These are phyloP conservation scores for Dermochelys coriacea DNA, from an alignment of 2,797 vertebrate genomes.

Conservation along the genomic window DNA sequence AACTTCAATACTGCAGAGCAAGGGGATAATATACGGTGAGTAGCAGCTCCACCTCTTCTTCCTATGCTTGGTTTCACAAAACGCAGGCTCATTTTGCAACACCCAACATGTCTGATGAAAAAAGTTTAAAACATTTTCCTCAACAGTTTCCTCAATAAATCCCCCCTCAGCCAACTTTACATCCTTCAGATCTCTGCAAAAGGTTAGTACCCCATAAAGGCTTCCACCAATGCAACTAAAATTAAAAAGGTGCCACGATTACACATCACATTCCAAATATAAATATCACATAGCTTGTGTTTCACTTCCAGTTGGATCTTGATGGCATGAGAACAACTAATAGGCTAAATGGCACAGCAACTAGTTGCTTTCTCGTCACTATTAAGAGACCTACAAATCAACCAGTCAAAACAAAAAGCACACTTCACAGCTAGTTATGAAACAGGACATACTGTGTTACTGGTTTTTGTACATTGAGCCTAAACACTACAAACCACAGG, in stretches of 20 bases:
- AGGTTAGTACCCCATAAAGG: neutral
- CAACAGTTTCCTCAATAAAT: neutral
- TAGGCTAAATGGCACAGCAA: slow-evolving; percentile 14
- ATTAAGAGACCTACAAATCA: slow-evolving; percentile 25
- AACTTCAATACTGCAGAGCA: neutral
- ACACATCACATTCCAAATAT: slow-evolving; percentile 14
- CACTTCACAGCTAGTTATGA: neutral
- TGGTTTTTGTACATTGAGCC: slow-evolving; percentile 4
- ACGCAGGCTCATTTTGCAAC: neutral
- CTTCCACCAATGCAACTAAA: neutral
- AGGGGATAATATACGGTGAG: neutral
- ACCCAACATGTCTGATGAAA: neutral
- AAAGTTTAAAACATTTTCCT: neutral
- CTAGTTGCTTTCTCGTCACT: slow-evolving; percentile 31
- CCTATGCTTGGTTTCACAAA: neutral
- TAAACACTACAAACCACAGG: neutral
- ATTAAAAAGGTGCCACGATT: slow-evolving; percentile 8
- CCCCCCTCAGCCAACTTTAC: neutral
- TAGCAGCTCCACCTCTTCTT: neutral
- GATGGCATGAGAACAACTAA: slow-evolving; percentile 35
- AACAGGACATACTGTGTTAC: neutral
- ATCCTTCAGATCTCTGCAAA: neutral
- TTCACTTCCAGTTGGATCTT: slow-evolving; percentile 32
- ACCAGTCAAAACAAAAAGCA: slow-evolving; percentile 45
- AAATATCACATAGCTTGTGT: slow-evolving; percentile 37